These are phyloP conservation scores for Protosalanx chinensis DNA, from an alignment of 2,797 vertebrate genomes.

Conservation along the genomic window DNA sequence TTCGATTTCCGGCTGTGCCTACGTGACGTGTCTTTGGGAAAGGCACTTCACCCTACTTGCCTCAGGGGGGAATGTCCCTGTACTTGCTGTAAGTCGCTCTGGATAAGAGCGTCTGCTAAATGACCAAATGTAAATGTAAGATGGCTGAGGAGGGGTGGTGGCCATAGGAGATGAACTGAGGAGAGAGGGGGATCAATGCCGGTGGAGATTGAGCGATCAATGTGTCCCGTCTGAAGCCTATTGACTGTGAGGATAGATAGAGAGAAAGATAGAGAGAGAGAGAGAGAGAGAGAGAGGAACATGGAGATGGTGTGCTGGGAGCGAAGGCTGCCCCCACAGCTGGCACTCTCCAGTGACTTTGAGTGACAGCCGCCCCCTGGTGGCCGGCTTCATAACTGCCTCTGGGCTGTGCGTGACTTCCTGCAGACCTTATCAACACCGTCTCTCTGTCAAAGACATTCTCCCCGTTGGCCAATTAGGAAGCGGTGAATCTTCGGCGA, in stretches of 20 bases:
- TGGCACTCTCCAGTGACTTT: conserved; percentile 37
- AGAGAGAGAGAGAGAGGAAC: neutral
- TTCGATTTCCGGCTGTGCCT: too few species aligned
- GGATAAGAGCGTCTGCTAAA: too few species aligned
- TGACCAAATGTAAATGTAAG: too few species aligned
- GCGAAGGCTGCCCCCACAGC: too few species aligned
- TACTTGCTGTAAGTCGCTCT: too few species aligned
- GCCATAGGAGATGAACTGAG: too few species aligned
- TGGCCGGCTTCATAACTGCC: neutral
- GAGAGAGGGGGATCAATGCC: neutral
- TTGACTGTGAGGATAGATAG: neutral
- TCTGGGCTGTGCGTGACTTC: neutral
- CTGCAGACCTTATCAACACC: neutral
- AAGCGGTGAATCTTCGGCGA: neutral
- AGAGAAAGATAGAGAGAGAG: neutral
- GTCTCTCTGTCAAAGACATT: conserved; percentile 16
- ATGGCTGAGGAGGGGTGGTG: neutral
- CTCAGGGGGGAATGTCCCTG: too few species aligned
- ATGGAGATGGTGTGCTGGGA: neutral
- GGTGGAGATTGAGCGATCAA: neutral
- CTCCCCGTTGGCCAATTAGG: conserved; percentile 46
- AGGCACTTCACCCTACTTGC: too few species aligned
- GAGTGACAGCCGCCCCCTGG: conserved; percentile 58
- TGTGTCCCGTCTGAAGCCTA: neutral
- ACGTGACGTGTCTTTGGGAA: too few species aligned